Evolutionary conservation across 2,888 invertebrate species (phyloP).

Genomic region (Blera fallax): DNA sequence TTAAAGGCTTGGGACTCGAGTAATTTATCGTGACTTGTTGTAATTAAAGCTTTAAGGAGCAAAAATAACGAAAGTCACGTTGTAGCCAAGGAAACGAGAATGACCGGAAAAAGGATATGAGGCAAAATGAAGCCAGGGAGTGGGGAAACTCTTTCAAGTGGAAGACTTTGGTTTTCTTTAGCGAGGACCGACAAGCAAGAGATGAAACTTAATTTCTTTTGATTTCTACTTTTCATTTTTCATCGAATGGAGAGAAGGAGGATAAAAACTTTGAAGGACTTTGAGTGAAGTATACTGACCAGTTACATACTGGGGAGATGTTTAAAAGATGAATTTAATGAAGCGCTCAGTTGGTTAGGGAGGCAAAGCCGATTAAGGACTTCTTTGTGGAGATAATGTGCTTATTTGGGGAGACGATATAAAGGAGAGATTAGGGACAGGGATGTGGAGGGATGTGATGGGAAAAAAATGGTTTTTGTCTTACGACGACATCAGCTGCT

Average conservation of each 20-base stretch:
- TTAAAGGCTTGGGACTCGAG: not conserved
- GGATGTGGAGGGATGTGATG: too few relatives aligned
- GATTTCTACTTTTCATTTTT: slow-evolving; percentile 11
- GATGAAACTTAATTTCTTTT: slow-evolving; percentile 26
- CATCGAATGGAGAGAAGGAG: not conserved
- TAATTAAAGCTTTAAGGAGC: slow-evolving; percentile 49
- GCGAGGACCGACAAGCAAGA: not conserved
- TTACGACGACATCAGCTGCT: too few relatives aligned
- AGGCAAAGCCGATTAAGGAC: not conserved
- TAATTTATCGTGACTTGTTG: slow-evolving; percentile 50
- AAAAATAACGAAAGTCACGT: slow-evolving; percentile 47
- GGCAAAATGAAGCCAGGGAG: not conserved
- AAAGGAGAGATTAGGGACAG: too few relatives aligned
- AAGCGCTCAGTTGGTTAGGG: not conserved
- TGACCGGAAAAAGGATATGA: not conserved
- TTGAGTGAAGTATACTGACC: not conserved
- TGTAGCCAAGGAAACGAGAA: not conserved
- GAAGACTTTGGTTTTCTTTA: slow-evolving; percentile 21
- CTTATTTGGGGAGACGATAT: too few relatives aligned
- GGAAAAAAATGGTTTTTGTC: too few relatives aligned
- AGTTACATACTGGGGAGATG: not conserved
- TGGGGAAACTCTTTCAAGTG: slow-evolving; percentile 13
- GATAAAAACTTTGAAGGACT: slow-evolving; percentile 5
- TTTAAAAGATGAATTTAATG: not conserved
- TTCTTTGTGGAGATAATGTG: not conserved